Evolutionary conservation across 2,797 vertebrate genomes (phyloP).

Genomic region (Pseudochaenichthys georgianus): DNA sequence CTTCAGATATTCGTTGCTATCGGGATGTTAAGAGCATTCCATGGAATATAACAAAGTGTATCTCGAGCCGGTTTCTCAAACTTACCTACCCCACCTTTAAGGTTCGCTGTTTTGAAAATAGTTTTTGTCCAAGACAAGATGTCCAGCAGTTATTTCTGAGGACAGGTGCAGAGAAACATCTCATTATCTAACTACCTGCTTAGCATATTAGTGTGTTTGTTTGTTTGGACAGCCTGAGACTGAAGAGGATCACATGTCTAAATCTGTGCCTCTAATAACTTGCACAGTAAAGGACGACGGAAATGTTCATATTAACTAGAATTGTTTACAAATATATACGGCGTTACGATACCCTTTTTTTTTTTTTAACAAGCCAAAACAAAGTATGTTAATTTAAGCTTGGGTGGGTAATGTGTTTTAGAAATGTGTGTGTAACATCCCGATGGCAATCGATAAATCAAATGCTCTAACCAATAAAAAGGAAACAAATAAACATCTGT

Average conservation of each 20-base stretch:
- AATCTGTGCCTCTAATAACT: slow-evolving; percentile 26
- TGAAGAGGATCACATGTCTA: slow-evolving; percentile 35
- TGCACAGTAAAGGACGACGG: neutral
- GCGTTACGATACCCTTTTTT: neutral
- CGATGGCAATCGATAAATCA: no score
- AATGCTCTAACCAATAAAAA: no score
- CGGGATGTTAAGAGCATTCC: no score
- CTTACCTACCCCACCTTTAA: no score
- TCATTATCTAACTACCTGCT: slow-evolving; percentile 29
- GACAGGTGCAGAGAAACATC: slow-evolving; percentile 9
- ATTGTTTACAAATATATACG: neutral
- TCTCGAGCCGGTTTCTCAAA: no score
- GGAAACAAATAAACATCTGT: no score
- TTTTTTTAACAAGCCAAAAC: neutral
- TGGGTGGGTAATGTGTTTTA: no score
- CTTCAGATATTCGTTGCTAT: no score
- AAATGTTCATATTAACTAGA: neutral
- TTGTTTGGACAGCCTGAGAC: slow-evolving; percentile 29
- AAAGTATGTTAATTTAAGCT: neutral
- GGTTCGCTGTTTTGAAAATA: neutral
- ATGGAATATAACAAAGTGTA: no score
- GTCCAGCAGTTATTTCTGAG: neutral
- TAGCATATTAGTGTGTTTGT: slow-evolving; percentile 11
- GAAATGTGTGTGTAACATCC: no score
- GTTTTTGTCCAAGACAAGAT: neutral